Percentiles rank a stretch among this genome's conserved stretches.
Conservation (phyloP, 2,113 vertebrate genomes). For the Raphicerus campestris region DNA sequence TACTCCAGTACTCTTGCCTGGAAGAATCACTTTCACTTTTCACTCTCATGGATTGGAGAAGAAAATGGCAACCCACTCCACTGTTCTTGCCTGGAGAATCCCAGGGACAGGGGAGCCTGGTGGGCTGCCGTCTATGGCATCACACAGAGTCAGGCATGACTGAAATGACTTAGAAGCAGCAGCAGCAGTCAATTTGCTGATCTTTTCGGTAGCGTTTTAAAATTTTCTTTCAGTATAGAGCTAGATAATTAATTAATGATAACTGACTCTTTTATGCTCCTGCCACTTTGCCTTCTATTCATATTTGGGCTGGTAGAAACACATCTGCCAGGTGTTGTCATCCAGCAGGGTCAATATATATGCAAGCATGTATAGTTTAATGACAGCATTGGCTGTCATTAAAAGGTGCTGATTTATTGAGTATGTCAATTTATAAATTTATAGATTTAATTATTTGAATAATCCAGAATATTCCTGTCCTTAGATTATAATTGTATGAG, state of each 20-base stretch:
- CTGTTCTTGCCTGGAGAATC: not conserved
- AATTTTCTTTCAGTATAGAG: not conserved
- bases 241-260: not conserved
- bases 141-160: not conserved
- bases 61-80: not conserved
- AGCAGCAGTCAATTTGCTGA: not conserved
- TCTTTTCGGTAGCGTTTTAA: not conserved
- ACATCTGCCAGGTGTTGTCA: not conserved
- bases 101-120: too few species aligned
- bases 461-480: not conserved
- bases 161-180: not conserved
- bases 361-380: not conserved
- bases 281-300: not conserved
- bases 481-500: not conserved
- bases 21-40: too few species aligned
- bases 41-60: too few species aligned
- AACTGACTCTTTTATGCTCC: not conserved
- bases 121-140: not conserved
- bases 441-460: not conserved
- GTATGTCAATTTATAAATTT: not conserved
- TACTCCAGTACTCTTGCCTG: too few species aligned
- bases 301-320: not conserved
- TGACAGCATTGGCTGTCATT: not conserved
- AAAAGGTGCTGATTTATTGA: not conserved
- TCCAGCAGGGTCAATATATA: accelerated